phyloP scores from a whole-genome alignment of 2,888 invertebrate species.

The Torymus auratus region DNA sequence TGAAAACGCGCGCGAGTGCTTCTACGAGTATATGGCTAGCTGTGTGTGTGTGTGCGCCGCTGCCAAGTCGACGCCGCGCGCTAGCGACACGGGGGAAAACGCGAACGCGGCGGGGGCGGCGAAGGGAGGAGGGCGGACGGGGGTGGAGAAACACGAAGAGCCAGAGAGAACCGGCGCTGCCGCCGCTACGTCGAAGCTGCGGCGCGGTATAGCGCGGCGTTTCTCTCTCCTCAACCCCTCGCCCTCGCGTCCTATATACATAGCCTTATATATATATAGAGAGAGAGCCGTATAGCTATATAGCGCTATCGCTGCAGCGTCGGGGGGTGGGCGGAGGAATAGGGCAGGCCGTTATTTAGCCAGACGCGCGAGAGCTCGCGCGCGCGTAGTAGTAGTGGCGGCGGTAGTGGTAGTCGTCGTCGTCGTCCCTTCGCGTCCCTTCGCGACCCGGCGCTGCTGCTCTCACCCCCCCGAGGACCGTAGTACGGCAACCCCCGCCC shows the following conservation, averaged over 20 bases:
- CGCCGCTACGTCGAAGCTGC: slow-evolving; percentile 43
- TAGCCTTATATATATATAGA: not conserved
- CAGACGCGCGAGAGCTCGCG: slow-evolving; percentile 58
- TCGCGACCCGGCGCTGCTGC: slow-evolving; percentile 70
- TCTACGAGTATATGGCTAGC: no score
- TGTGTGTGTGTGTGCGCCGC: no score
- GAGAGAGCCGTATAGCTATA: no score
- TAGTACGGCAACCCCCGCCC: slow-evolving; percentile 59
- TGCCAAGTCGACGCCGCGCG: not conserved
- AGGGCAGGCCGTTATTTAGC: slow-evolving; percentile 64
- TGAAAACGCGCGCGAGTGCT: no score
- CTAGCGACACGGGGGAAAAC: slow-evolving; percentile 55
- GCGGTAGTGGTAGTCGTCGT: slow-evolving; percentile 43
- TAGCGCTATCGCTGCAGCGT: not conserved
- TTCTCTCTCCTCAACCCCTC: slow-evolving; percentile 51
- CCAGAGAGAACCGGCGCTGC: slow-evolving; percentile 37
- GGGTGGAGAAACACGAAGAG: slow-evolving; percentile 50
- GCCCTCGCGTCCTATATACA: slow-evolving; percentile 42
- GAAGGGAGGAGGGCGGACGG: slow-evolving; percentile 51
- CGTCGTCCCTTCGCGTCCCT: slow-evolving; percentile 65
- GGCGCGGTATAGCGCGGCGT: slow-evolving; percentile 44
- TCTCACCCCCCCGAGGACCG: slow-evolving; percentile 63
- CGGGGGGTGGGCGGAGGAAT: slow-evolving; percentile 48
- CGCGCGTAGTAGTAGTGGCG: slow-evolving; percentile 46
- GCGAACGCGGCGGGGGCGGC: slow-evolving; percentile 53